Evolutionary conservation across 92 coral and sea anemone species (phyloP).

Genomic region (Palythoa heliodiscus): DNA sequence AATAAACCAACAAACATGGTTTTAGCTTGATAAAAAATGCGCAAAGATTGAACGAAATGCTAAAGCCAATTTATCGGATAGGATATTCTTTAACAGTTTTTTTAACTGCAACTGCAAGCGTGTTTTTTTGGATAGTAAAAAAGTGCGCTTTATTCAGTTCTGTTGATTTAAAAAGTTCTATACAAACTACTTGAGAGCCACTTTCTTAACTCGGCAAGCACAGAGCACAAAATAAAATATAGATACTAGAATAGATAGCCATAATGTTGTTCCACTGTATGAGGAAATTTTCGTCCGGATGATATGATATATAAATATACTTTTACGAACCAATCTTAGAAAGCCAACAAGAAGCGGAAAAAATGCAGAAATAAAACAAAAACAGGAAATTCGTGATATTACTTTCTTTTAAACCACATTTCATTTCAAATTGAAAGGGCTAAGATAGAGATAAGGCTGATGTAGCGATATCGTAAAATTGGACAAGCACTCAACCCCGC

Average conservation of each 20-base stretch:
- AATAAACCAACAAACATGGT: slow-evolving; percentile 6
- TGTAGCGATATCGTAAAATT: slow-evolving; percentile 53
- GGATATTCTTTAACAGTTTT: slow-evolving; percentile 3
- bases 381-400: slow-evolving; percentile 66
- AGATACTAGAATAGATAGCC: background rate
- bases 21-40: background rate
- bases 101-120: no score
- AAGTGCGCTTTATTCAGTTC: background rate
- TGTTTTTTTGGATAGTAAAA: no score
- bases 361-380: slow-evolving; percentile 48
- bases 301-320: background rate
- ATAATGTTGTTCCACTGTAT: background rate
- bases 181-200: background rate
- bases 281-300: slow-evolving; percentile 8
- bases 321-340: slow-evolving; percentile 14
- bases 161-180: slow-evolving; percentile 18
- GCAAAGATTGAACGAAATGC: slow-evolving; percentile 21
- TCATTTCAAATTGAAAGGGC: slow-evolving; percentile 62
- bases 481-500: slow-evolving; percentile 36
- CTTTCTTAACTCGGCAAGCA: background rate
- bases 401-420: slow-evolving; percentile 56
- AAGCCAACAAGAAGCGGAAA: slow-evolving; percentile 41
- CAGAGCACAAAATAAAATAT: background rate
- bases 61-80: background rate
- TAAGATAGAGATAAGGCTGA: slow-evolving; percentile 52